These are phyloP conservation scores for Aphrophora alni DNA, from an alignment of 2,888 invertebrate species.

Conservation along the genomic window DNA sequence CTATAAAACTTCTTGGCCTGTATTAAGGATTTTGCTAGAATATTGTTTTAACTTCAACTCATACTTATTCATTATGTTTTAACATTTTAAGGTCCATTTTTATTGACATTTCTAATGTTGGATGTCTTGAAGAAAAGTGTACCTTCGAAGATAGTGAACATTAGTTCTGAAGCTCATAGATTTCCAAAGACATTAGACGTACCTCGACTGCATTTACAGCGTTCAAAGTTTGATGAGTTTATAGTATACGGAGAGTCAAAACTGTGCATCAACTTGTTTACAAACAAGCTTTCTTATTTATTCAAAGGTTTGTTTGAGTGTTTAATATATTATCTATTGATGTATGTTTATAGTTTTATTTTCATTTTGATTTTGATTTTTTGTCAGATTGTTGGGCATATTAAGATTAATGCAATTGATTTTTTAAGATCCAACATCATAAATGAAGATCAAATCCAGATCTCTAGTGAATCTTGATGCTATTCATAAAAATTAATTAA, in stretches of 20 bases:
- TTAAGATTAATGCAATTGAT: no score
- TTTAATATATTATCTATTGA: no score
- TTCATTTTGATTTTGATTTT: no score
- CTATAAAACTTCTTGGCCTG: no score
- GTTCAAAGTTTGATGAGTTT: slow-evolving; percentile 24
- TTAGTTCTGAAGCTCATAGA: slow-evolving; percentile 58
- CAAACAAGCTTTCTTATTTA: slow-evolving; percentile 18
- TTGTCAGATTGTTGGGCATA: no score
- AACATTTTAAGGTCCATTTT: slow-evolving; percentile 56
- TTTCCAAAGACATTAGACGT: not conserved
- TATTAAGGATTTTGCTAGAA: slow-evolving; percentile 16
- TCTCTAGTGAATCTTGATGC: no score
- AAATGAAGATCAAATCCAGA: no score
- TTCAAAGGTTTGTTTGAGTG: slow-evolving; percentile 24
- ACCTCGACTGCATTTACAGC: not conserved
- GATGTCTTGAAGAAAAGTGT: slow-evolving; percentile 53
- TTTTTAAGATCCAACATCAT: no score
- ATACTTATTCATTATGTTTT: slow-evolving; percentile 49
- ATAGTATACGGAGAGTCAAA: slow-evolving; percentile 30
- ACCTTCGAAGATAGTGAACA: slow-evolving; percentile 60
- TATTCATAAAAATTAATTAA: no score
- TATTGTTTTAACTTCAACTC: not conserved
- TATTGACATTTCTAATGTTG: slow-evolving; percentile 60
- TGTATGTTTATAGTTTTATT: no score
- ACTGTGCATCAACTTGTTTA: slow-evolving; percentile 29